A percentile compares a stretch with the other conserved stretches of the same genome.
These are phyloP conservation scores for Phlogophora meticulosa DNA, from an alignment of 2,888 invertebrate species.

Conservation along the genomic window DNA sequence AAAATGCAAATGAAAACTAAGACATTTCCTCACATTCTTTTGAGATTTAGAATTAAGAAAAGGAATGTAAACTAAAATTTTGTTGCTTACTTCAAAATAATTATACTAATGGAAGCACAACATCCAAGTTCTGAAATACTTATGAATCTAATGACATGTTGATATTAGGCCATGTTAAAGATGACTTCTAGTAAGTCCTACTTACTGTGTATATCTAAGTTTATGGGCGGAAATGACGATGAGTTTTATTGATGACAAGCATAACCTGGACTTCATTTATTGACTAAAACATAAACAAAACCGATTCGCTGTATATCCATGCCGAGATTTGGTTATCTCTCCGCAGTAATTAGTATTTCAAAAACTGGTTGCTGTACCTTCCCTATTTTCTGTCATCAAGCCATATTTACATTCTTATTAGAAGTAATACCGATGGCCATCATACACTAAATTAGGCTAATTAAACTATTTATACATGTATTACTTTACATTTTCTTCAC, in stretches of 20 bases:
- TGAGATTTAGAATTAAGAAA: conserved; percentile 53
- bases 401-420: conserved; percentile 72
- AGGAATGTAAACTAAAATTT: conserved; percentile 71
- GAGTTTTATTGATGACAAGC: conserved; percentile 17
- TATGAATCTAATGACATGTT: conserved; percentile 25
- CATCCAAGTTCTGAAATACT: conserved; percentile 55
- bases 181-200: conserved; percentile 8
- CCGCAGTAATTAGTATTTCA: conserved; percentile 31
- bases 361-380: conserved; percentile 46
- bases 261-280: conserved; percentile 43
- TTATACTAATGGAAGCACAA: conserved; percentile 43
- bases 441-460: conserved; percentile 66
- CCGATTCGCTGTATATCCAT: conserved; percentile 28
- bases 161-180: conserved; percentile 25
- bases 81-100: conserved; percentile 42
- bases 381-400: conserved; percentile 51
- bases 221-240: conserved; percentile 37
- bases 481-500: conserved; percentile 73
- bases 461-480: conserved; percentile 73
- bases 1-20: conserved; percentile 43
- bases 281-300: conserved; percentile 56
- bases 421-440: conserved; percentile 64
- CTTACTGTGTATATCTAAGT: conserved; percentile 35
- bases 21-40: conserved; percentile 43
- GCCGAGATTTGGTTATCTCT: conserved; percentile 5